Conservation (phyloP, 2,797 vertebrate genomes). For the Typhlichthys eigenmanni region DNA sequence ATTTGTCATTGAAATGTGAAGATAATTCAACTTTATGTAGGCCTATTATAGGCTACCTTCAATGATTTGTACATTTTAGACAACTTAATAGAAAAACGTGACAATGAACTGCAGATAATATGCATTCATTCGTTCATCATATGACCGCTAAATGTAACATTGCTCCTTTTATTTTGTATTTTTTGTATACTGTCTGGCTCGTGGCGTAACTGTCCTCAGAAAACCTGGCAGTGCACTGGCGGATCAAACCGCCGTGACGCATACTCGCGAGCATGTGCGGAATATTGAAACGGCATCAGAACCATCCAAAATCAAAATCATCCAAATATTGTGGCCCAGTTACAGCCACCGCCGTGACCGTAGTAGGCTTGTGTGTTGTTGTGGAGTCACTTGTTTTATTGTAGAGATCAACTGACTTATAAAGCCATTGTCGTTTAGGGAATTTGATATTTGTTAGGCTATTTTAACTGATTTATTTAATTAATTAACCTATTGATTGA, state of each 20-base stretch:
- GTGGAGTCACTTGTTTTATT: background rate
- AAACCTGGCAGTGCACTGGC: constrained; percentile 51
- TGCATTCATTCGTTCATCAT: background rate
- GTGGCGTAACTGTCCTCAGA: constrained; percentile 62
- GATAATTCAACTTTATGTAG: no score
- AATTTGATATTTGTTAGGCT: no score
- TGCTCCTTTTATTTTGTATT: constrained; percentile 5
- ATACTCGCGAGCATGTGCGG: constrained; percentile 54
- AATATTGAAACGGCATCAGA: constrained; percentile 25
- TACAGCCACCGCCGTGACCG: background rate
- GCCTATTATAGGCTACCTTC: no score
- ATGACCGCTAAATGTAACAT: background rate
- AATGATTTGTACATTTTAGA: no score
- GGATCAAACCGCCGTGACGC: constrained; percentile 50
- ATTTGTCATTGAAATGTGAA: no score
- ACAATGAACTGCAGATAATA: background rate
- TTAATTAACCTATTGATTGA: no score
- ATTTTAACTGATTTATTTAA: no score
- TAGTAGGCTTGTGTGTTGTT: no score
- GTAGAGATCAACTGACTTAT: no score
- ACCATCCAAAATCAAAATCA: background rate
- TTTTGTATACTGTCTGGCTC: constrained; percentile 42
- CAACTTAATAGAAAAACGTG: no score
- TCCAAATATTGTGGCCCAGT: constrained; percentile 5
- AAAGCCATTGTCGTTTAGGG: no score